Conservation (phyloP, 2,888 invertebrate genomes). For the Salticus scenicus region DNA sequence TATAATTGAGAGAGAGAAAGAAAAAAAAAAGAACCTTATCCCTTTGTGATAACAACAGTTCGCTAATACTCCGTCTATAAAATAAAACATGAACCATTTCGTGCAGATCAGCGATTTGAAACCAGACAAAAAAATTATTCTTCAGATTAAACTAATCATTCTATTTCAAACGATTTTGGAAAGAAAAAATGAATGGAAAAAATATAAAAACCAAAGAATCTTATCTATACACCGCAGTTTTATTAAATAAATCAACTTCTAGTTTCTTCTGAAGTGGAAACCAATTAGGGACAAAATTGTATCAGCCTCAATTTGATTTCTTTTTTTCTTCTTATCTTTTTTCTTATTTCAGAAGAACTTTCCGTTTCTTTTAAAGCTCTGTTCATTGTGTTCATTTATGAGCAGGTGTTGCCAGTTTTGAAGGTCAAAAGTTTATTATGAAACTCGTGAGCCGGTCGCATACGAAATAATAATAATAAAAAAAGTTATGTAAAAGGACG, state of each 20-base stretch:
- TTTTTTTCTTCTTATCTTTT: background rate
- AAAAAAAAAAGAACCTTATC: too few species aligned
- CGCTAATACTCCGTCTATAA: too few species aligned
- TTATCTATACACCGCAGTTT: constrained; percentile 30
- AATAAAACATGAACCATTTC: too few species aligned
- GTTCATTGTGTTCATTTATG: constrained; percentile 14
- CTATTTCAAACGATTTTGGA: too few species aligned
- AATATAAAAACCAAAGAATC: too few species aligned
- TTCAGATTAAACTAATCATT: too few species aligned
- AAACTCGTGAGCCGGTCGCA: background rate
- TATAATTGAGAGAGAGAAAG: too few species aligned
- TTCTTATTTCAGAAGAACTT: background rate
- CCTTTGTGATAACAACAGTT: too few species aligned
- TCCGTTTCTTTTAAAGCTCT: constrained; percentile 13
- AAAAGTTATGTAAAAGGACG: constrained; percentile 2
- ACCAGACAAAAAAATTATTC: too few species aligned
- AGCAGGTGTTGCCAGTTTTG: constrained; percentile 30
- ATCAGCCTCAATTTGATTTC: background rate
- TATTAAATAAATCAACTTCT: constrained; percentile 34
- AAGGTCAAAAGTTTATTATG: constrained; percentile 47
- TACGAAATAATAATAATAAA: too few species aligned
- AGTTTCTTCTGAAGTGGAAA: constrained; percentile 32
- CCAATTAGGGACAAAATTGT: background rate
- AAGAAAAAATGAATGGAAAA: too few species aligned
- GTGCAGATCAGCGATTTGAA: too few species aligned